These are phyloP conservation scores for Fragum whitleyi DNA, from an alignment of 2,888 invertebrate genomes.

Conservation along the genomic window DNA sequence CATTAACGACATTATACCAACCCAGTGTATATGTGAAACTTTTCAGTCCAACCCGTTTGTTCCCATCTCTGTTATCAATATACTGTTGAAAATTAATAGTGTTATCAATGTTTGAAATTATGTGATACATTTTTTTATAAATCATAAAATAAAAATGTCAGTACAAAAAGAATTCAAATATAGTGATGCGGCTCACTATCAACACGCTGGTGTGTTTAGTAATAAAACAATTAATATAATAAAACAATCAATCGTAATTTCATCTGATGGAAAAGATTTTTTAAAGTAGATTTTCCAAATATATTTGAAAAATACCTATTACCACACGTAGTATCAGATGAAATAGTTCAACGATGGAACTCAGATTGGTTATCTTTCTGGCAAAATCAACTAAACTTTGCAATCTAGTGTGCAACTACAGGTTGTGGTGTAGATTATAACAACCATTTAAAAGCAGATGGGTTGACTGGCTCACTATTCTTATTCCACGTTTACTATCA, in stretches of 20 bases:
- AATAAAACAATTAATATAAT: conserved; percentile 28
- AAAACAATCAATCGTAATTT: conserved; percentile 25
- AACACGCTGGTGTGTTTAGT: conserved; percentile 8
- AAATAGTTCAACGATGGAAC: conserved; percentile 27
- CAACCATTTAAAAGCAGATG: conserved; percentile 22
- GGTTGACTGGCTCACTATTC: conserved; percentile 23
- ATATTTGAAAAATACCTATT: conserved; percentile 29
- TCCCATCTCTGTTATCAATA: conserved; percentile 45
- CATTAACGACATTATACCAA: conserved; percentile 48
- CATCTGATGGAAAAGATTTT: conserved; percentile 27
- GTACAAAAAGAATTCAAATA: conserved; percentile 38
- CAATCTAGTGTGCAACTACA: conserved; percentile 51
- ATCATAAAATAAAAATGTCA: conserved; percentile 31
- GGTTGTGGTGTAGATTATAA: conserved; percentile 47
- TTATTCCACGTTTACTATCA: conserved; percentile 41
- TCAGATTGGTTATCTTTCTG: conserved; percentile 37
- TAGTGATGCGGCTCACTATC: conserved; percentile 29
- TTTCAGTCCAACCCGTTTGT: conserved; percentile 38
- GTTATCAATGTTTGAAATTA: conserved; percentile 43
- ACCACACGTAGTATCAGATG: conserved; percentile 25
- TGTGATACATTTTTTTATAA: conserved; percentile 40
- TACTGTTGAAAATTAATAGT: conserved; percentile 44
- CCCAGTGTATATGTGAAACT: conserved; percentile 42
- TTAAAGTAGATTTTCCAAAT: conserved; percentile 28
- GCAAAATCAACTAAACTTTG: conserved; percentile 54